Conservation (phyloP, 2,797 vertebrate species). For the Rhinella marina region DNA sequence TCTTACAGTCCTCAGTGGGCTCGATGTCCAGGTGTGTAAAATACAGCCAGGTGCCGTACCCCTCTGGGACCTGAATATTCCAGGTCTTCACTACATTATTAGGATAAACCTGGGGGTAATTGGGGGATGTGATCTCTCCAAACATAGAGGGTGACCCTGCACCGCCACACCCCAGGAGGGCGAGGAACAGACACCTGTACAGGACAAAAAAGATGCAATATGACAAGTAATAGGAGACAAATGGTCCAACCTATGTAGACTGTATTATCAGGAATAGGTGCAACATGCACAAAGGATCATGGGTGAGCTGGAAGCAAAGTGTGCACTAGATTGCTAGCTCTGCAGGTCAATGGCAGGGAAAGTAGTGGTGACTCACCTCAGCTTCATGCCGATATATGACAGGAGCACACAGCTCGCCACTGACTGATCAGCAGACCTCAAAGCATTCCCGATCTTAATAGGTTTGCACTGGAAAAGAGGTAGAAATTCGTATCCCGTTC, state of each 20-base stretch:
- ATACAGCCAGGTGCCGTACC: constrained; percentile 81
- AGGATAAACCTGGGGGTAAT: constrained; percentile 84
- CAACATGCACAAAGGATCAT: neutral
- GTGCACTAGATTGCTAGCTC: constrained; percentile 22
- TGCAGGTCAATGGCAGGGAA: neutral
- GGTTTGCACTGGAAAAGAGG: neutral
- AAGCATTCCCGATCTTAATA: neutral
- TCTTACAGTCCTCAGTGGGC: constrained; percentile 82
- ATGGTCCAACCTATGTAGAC: too few relatives aligned
- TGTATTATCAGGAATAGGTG: neutral
- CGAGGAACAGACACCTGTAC: constrained; percentile 69
- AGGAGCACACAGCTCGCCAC: too few relatives aligned
- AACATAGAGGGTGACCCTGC: constrained; percentile 75
- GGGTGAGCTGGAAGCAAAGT: neutral
- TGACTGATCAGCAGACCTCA: too few relatives aligned
- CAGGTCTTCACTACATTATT: constrained; percentile 77
- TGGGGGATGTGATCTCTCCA: constrained; percentile 84
- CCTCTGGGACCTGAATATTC: constrained; percentile 81
- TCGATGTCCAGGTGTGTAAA: constrained; percentile 90
- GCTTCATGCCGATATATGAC: too few relatives aligned
- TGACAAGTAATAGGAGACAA: too few relatives aligned
- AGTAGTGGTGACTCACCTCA: too few relatives aligned
- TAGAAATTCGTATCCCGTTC: neutral
- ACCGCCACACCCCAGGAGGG: constrained; percentile 62
- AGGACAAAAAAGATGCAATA: neutral